A percentile compares a stretch with the other conserved stretches of the same genome.
Evolutionary conservation across 2,888 invertebrate genomes (phyloP).

Genomic region (Apoda limacodes): DNA sequence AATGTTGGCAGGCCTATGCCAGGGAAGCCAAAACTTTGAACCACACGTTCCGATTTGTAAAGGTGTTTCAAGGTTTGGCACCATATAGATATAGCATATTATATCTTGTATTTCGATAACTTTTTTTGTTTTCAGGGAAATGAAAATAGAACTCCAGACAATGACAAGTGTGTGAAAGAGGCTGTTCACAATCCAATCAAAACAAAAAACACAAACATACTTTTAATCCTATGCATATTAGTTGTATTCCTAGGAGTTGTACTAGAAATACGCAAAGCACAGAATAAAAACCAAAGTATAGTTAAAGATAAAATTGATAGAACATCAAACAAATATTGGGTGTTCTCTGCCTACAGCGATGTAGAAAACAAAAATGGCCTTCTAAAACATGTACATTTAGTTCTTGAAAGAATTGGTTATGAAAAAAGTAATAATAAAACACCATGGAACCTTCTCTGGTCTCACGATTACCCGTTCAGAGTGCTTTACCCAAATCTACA

Average conservation of each 20-base stretch:
- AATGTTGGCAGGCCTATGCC: too few relatives aligned
- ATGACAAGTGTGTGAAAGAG: constrained; percentile 15
- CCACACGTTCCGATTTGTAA: too few relatives aligned
- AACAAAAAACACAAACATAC: constrained; percentile 33
- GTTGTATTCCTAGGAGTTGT: constrained; percentile 43
- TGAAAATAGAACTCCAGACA: constrained; percentile 16
- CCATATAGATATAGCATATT: too few relatives aligned
- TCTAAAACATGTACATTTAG: constrained; percentile 83
- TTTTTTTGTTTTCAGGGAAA: too few relatives aligned
- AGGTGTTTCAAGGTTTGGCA: too few relatives aligned
- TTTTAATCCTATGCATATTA: constrained; percentile 41
- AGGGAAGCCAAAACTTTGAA: too few relatives aligned
- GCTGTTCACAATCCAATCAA: constrained; percentile 9
- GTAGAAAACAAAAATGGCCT: constrained; percentile 73
- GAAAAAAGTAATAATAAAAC: constrained; percentile 61
- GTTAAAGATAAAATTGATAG: constrained; percentile 21
- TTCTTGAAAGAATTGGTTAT: constrained; percentile 83
- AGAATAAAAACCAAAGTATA: constrained; percentile 27
- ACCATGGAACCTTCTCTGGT: constrained; percentile 92
- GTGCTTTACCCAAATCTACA: constrained; percentile 60
- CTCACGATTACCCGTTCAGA: constrained; percentile 92
- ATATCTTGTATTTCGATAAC: too few relatives aligned
- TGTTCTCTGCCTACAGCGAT: constrained; percentile 64
- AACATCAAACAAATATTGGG: constrained; percentile 57
- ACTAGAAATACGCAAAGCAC: constrained; percentile 38